Evolutionary conservation across 1,140 invertebrate genomes (phyloP), one percentile per base, ranked within the genome.

Genomic region (Trissolcus basalis): DNA sequence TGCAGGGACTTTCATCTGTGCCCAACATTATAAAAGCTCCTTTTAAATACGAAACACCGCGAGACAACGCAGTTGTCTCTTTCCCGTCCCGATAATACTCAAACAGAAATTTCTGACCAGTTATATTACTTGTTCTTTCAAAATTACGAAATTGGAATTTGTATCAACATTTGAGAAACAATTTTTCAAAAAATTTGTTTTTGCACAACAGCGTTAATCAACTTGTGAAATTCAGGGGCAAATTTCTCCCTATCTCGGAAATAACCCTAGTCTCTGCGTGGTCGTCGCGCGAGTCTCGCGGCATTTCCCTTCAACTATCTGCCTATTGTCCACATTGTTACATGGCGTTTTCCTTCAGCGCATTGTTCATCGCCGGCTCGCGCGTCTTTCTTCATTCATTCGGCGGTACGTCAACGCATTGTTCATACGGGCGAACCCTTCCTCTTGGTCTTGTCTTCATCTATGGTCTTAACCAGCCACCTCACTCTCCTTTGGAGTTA

Each of bases 241-340:
- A 27, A 27, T 39, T n/a, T 39, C 36, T 32, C 27, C 27, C 32
- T 33, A 39, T 53, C 33, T 10, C 1, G 9, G n/a, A 39, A 11
- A n/a, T 39, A 39, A 39, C 13, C 50, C 32, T 16, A 12, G 2
- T 15, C 39, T 5, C 16, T 7, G 11, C 33, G 10, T 8, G 14
- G 47, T 10, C 13, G 12, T 50, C 53, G 51, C 48, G 58, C 9
- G 9, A 41, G 16, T 51, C 55, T 65, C 51, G 51, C 43, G 13
- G 55, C 56, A 51, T 70, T 67, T 68, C 63, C 36, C 45, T 74
- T 60, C 48, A 77, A 67, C 61, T 67, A 67, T 82, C 77, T 79
- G 76, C 76, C 79, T 76, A 86, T 86, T 86, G 82, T 86, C 80
- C 82, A 87, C 81, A 83, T 83, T 82, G 85, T 86, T 83, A 84